Evolutionary conservation across 2,797 vertebrate genomes (phyloP).

Genomic region (Notamacropus eugenii): DNA sequence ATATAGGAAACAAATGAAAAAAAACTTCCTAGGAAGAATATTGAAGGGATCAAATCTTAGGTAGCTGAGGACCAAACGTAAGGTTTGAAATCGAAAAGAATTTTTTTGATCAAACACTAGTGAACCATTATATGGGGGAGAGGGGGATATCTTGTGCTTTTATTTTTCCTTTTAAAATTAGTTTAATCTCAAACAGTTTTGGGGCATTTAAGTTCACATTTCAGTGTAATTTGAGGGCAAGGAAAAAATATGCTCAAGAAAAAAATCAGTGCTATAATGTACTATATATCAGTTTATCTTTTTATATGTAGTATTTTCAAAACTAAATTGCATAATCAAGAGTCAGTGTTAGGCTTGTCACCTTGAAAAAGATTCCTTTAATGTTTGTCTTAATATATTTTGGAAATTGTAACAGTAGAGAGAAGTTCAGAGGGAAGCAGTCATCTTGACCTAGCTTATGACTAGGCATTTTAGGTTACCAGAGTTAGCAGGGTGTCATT

Average conservation of each 20-base stretch:
- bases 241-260: neutral
- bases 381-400: conserved; percentile 31
- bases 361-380: neutral
- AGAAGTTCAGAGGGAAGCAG: neutral
- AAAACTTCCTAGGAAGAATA: neutral
- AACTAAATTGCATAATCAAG: conserved; percentile 22
- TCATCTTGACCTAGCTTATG: neutral
- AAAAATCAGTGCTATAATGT: neutral
- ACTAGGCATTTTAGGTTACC: neutral
- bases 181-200: neutral
- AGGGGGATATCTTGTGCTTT: too few relatives aligned
- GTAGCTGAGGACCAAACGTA: neutral
- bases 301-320: neutral
- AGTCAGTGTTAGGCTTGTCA: neutral
- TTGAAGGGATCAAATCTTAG: conserved; percentile 18
- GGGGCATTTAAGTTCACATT: neutral
- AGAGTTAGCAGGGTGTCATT: neutral
- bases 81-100: conserved; percentile 27
- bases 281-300: conserved; percentile 7
- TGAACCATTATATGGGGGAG: neutral
- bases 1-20: conserved; percentile 23
- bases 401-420: neutral
- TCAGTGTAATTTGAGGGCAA: conserved; percentile 19
- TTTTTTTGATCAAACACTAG: conserved; percentile 36
- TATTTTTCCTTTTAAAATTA: neutral